Evolutionary conservation across 2,888 invertebrate genomes (phyloP), one percentile per base, ranked within the genome.

Genomic region (Euspilapteryx auroguttella): DNA sequence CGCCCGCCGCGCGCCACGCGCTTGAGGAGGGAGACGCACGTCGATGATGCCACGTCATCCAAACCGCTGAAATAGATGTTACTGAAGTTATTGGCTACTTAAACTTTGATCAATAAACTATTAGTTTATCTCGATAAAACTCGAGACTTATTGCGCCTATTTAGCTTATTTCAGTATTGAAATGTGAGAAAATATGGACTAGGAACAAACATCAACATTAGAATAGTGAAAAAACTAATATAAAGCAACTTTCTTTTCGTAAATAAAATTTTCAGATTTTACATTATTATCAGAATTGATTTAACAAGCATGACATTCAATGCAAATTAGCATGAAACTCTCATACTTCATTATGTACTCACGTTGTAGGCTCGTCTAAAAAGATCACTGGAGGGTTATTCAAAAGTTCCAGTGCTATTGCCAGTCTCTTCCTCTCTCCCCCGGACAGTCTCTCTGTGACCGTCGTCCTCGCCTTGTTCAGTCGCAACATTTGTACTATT

Each of bases 351-450:
- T n/a, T n/a, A n/a, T n/a, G n/a, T n/a, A 45, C 82, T 83, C 75
- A 96, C 95, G 95, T 94, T 3, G 97, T 97, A 1, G 96, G 96
- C 54, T 97, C 96, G 57, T 97, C 96, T 33, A 97, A 79, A 57
- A 96, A 96, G 56, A 97, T 83, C 5, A 96, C 86, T 1, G 96
- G 94, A 2, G 96, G 97, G 59, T 97, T 96, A 59, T 95, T 94
- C 28, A 94, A 84, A 14, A 97, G 76, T 55, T 97, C 97, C 35
- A 94, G 59, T 1, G 95, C 96, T 24, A 97, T 93, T 1, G 94
- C 91, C n/a, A 97, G 77, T 14, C 96, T 79, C 55, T 97, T 97
- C 34, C 83, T 82, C 63, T 97, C 95, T 0, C 97, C 97, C 0
- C 96, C 96, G 0, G 95, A 95, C 13, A 97, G 69, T 28, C 71